These are phyloP conservation scores for Dysdera silvatica DNA, from an alignment of 1,140 invertebrate genomes.

Conservation along the genomic window DNA sequence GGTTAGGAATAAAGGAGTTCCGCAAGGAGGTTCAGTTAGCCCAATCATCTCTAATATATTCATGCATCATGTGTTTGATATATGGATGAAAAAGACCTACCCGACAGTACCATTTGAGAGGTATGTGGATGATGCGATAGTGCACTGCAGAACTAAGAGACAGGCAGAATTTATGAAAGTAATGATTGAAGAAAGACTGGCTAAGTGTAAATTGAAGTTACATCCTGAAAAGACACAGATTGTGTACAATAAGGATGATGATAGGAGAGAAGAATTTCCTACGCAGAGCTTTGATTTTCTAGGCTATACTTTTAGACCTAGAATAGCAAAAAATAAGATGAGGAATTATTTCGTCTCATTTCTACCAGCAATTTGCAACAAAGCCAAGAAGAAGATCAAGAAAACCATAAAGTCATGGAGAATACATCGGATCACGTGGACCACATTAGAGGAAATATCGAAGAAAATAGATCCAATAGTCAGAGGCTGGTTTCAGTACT, in stretches of 20 bases:
- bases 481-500: constrained; percentile 12
- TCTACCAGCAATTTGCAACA: neutral
- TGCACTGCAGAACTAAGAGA: constrained; percentile 3
- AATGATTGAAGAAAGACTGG: constrained; percentile 1
- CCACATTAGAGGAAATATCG: constrained; percentile 11
- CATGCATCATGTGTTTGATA: constrained; percentile 13
- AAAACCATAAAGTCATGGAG: constrained; percentile 3
- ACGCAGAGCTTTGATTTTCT: neutral
- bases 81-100: constrained; percentile 7
- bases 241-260: neutral
- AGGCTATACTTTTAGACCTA: neutral
- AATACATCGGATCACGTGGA: neutral
- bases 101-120: constrained; percentile 7
- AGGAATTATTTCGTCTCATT: neutral
- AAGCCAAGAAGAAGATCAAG: neutral
- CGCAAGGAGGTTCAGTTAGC: constrained; percentile 8
- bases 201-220: neutral
- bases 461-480: constrained; percentile 3
- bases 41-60: constrained; percentile 14
- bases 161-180: constrained; percentile 8
- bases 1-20: constrained; percentile 16
- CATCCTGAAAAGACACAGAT: neutral
- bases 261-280: neutral
- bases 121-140: constrained; percentile 13
- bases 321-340: neutral